phyloP scores from a whole-genome alignment of 2,797 vertebrate species.

The Pseudomugil tenellus region DNA sequence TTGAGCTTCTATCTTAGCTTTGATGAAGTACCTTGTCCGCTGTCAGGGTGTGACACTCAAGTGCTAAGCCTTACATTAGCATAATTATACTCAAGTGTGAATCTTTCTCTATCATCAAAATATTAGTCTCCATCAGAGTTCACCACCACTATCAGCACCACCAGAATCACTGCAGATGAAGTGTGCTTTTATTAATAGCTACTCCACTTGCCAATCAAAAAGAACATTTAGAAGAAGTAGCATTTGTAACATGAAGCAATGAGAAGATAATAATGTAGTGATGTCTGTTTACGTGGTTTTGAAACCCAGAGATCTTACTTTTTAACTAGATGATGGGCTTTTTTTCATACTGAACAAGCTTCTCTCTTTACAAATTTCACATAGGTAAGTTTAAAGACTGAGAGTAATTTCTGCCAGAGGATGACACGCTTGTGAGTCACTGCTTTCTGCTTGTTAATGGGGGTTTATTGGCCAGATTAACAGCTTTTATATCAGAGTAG shows the following conservation, averaged over 20 bases:
- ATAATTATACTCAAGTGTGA: constrained; percentile 79
- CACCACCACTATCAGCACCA: constrained; percentile 67
- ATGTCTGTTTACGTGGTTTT: constrained; percentile 34
- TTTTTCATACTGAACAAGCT: constrained; percentile 36
- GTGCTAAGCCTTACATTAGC: constrained; percentile 76
- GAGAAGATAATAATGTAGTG: constrained; percentile 13
- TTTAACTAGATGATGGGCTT: constrained; percentile 20
- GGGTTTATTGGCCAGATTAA: constrained; percentile 83
- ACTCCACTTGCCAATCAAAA: constrained; percentile 66
- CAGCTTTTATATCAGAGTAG: constrained; percentile 79
- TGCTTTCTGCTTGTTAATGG: constrained; percentile 76
- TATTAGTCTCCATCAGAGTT: constrained; percentile 76
- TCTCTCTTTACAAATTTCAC: constrained; percentile 22
- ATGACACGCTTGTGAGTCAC: constrained; percentile 73
- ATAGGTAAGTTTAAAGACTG: constrained; percentile 52
- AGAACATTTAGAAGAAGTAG: constrained; percentile 32
- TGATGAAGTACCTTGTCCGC: constrained; percentile 75
- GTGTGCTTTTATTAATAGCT: constrained; percentile 73
- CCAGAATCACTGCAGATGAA: constrained; percentile 64
- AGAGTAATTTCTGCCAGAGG: constrained; percentile 50
- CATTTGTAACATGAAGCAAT: constrained; percentile 21
- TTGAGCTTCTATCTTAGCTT: constrained; percentile 67
- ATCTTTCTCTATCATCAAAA: constrained; percentile 77
- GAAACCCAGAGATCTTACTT: constrained; percentile 24
- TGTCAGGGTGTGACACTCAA: constrained; percentile 74